Evolutionary conservation across 1,140 invertebrate genomes (phyloP), one percentile per base, ranked within the genome.

Genomic region (Eufriesea mexicana): DNA sequence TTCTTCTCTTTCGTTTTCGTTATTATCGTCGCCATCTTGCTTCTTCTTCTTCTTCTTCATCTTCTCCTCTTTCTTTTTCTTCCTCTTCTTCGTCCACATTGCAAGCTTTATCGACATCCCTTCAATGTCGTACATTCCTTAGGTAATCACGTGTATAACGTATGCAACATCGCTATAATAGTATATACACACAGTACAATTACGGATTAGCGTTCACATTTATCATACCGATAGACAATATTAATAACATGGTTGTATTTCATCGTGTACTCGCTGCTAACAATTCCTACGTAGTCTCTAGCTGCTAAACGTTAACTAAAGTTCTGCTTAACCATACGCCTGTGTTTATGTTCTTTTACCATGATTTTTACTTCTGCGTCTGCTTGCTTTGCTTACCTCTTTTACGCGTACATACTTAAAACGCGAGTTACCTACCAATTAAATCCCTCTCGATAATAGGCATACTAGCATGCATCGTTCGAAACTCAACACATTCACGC

Each of bases 201-300:
- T 90, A 89, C 84, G 77, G 79, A 88, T 81, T 90, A 89, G 84
- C 83, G 80, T 79, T 83, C 84, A 90, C 86, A 89, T 90, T 89
- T 86, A 90, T 89, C 84, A 64, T 89, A 89, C 81, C 83, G 82
- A 88, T 89, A 90, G 84, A 89, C 67, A 86, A 86, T 90, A 87
- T 83, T 89, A 85, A 84, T 84, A 83, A 86, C 79, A 77, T 88
- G 75, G 54, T 86, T 82, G 71, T 80, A 84, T 86, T 79, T 86
- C 74, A 74, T 82, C 62, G 83, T 77, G 80, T 89, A 86, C 45
- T 84, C 66, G 70, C 47, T 51, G 51, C 86, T 88, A 89, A 90
- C 81, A 86, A 87, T 89, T 86, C 79, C 86, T 90, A 90, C 84
- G 61, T 82, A 84, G n/a, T 85, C 85, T 84, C 83, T 89, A 90